Evolutionary conservation across 1,140 invertebrate genomes (phyloP).

Genomic region (Leptoteleia sp.): DNA sequence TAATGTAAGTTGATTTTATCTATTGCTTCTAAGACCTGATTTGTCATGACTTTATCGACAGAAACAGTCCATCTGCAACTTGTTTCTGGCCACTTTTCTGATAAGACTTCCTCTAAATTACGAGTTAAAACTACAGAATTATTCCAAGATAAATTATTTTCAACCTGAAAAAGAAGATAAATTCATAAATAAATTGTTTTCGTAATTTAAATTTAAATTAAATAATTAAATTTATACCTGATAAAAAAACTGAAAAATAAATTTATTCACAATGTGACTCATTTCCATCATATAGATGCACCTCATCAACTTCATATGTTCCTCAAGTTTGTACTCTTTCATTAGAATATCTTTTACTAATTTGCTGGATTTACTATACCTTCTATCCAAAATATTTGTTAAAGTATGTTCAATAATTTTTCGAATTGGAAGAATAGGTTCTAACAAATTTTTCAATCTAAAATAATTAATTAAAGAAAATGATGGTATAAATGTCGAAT

Average conservation of each 20-base stretch:
- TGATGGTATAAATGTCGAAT: too few species aligned
- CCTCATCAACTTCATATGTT: conserved; percentile 80
- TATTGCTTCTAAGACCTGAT: conserved; percentile 79
- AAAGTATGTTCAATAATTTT: conserved; percentile 79
- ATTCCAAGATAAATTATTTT: conserved; percentile 77
- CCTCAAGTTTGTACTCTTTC: conserved; percentile 80
- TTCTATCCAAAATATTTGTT: conserved; percentile 75
- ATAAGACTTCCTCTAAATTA: conserved; percentile 82
- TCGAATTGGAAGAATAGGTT: conserved; percentile 72
- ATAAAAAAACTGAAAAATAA: conserved; percentile 81
- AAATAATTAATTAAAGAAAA: conserved; percentile 50
- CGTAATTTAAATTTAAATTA: too few species aligned
- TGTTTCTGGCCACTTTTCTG: conserved; percentile 79
- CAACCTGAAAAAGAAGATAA: too few species aligned
- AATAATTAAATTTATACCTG: too few species aligned
- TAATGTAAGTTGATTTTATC: conserved; percentile 82
- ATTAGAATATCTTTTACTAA: conserved; percentile 81
- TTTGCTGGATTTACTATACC: conserved; percentile 80
- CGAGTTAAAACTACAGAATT: conserved; percentile 79
- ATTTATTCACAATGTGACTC: conserved; percentile 84
- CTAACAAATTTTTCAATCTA: conserved; percentile 69
- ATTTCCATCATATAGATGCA: conserved; percentile 84
- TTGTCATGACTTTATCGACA: conserved; percentile 67
- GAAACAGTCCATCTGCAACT: conserved; percentile 77
- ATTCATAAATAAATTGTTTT: background rate